Percentiles rank a stretch among this genome's conserved stretches.
phyloP scores from a whole-genome alignment of 2,113 vertebrate species.

The Neotragus pygmaeus region DNA sequence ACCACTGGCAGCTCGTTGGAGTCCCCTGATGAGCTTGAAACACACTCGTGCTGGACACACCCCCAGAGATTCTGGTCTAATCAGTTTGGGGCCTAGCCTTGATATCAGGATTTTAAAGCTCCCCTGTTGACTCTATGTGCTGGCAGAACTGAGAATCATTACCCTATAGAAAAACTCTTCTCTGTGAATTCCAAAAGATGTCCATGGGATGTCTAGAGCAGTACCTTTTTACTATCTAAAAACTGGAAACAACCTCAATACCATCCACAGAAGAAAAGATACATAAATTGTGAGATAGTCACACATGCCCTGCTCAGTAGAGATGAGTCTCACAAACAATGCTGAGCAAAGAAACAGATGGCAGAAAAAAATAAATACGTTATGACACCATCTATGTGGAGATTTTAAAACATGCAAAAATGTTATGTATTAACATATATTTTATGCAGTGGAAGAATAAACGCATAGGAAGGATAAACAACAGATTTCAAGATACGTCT shows the following conservation, averaged over 20 bases:
- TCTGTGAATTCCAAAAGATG: background rate
- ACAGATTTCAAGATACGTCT: background rate
- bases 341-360: background rate
- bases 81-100: background rate
- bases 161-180: background rate
- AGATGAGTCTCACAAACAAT: background rate
- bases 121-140: background rate
- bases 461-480: background rate
- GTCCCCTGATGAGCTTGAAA: background rate
- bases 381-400: background rate
- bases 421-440: constrained; percentile 14
- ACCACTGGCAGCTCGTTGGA: background rate
- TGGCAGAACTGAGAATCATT: background rate
- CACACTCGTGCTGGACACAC: rapidly evolving
- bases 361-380: background rate
- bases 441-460: constrained; percentile 19
- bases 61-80: background rate
- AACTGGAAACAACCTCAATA: background rate
- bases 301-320: background rate
- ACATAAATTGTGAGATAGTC: background rate
- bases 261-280: background rate
- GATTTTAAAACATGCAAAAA: background rate
- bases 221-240: background rate
- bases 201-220: background rate
- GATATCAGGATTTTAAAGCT: background rate